Base-by-base conservation (phyloP, 2,113 vertebrate species). In the Scatophagus argus region DNA sequence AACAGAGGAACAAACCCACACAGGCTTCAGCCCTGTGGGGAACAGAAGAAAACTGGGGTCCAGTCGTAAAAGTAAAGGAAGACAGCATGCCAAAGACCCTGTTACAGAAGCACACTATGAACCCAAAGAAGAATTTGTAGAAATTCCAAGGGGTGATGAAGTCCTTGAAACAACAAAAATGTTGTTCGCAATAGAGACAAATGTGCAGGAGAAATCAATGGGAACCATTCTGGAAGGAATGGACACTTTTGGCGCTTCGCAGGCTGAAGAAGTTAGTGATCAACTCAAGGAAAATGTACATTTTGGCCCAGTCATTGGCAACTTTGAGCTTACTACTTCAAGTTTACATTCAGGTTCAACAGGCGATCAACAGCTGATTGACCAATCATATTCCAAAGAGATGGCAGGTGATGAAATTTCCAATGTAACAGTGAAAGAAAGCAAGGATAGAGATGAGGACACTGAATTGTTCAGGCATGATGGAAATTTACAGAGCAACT, bases 31-130 rank as follows among this genome's bases (percentile, higher is more conserved):
- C 36, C 43, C 9, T 4, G 56, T 12, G 19, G 34, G 17, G 10
- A 83, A 44, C 19, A 82, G 64, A 47, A 68, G 76, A 61, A 88
- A 88, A 75, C 47, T 88, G 25, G 86, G 78, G 7, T 88, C 69
- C 21, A 82, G 58, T 16, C 46, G 34, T 1, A 66, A 51, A 49
- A 63, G 27, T 36, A 85, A 74, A 82, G 68, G 29, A 38, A 41
- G 7, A 19, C 59, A 66, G 8, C 11, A 38, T 3, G 12, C 36
- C 1, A 58, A 76, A 5, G 70, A 69, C 5, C 49, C 17, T 36
- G 9, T 11, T 19, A 3, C 27, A 16, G 56, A 81, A 31, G 10
- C 39, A 36, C 36, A 34, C 25, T 8, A 13, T 10, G 23, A 79
- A 46, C 8, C 7, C 5, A 32, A 41, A 36, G 55, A 77, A 14